These are phyloP conservation scores for Parascotia fuliginaria DNA, from an alignment of 2,888 invertebrate species.

Conservation along the genomic window DNA sequence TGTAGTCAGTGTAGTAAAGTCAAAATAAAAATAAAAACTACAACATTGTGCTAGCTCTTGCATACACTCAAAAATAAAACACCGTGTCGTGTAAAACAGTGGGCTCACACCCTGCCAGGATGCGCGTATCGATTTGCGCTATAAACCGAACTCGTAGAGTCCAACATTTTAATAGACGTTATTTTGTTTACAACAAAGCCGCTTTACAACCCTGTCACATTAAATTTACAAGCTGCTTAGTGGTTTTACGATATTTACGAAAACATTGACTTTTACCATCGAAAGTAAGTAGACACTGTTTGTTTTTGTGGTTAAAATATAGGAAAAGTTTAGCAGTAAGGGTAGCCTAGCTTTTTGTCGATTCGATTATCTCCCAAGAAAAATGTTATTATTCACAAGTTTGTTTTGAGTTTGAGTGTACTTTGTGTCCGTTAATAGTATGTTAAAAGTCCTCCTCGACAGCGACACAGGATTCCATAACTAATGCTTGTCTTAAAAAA, in stretches of 20 bases:
- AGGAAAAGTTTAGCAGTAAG: neutral
- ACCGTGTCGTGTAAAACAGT: slow-evolving; percentile 29
- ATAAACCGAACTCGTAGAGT: slow-evolving; percentile 48
- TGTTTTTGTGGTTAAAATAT: neutral
- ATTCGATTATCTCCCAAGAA: no score
- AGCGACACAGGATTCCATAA: no score
- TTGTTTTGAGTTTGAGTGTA: no score
- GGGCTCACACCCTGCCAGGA: slow-evolving; percentile 45
- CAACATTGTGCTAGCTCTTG: no score
- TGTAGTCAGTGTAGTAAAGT: no score
- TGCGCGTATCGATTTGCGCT: slow-evolving; percentile 66
- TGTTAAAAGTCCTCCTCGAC: no score
- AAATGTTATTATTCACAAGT: no score
- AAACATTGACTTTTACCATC: slow-evolving; percentile 13
- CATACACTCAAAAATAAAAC: neutral
- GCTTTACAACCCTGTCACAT: slow-evolving; percentile 47
- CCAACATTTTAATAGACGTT: slow-evolving; percentile 57
- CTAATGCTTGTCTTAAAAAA: no score
- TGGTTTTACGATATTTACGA: slow-evolving; percentile 53
- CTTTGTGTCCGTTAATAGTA: no score
- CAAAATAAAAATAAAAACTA: no score
- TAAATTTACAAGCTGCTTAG: slow-evolving; percentile 54
- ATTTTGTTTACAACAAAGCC: slow-evolving; percentile 51
- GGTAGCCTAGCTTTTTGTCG: neutral
- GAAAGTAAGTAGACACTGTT: neutral